These are phyloP conservation scores for Arctocebus calabarensis DNA, from an alignment of 2,797 vertebrate species.

Conservation along the genomic window DNA sequence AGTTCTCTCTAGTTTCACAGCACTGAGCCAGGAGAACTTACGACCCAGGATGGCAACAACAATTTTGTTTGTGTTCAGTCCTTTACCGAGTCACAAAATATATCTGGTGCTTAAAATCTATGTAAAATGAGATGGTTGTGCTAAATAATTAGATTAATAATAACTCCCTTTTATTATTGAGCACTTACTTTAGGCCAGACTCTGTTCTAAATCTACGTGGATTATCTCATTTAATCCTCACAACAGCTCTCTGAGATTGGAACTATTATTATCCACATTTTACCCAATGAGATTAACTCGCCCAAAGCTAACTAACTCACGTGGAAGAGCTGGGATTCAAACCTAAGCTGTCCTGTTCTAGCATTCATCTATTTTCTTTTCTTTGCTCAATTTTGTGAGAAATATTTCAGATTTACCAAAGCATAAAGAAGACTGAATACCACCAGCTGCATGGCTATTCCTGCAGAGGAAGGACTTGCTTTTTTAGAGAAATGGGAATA, in stretches of 20 bases:
- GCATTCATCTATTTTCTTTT: neutral
- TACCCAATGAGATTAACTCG: neutral
- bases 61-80: neutral
- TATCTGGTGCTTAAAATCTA: constrained; percentile 58
- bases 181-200: constrained; percentile 12
- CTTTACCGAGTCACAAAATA: constrained; percentile 39
- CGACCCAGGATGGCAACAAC: neutral
- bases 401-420: constrained; percentile 1
- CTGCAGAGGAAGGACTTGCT: neutral
- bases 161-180: constrained; percentile 17
- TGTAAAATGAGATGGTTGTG: constrained; percentile 57
- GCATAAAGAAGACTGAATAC: neutral
- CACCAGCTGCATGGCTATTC: neutral
- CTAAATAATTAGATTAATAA: constrained; percentile 53
- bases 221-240: constrained; percentile 56
- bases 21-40: neutral
- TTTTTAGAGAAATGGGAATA: neutral
- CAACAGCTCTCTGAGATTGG: neutral
- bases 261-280: neutral
- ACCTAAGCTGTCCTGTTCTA: neutral
- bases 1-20: neutral
- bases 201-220: constrained; percentile 20
- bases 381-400: neutral
- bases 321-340: neutral
- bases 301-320: neutral